Percentiles rank a stretch among this genome's conserved stretches.
phyloP scores from a whole-genome alignment of 1,140 invertebrate species.

The Zaprionus inermis region DNA sequence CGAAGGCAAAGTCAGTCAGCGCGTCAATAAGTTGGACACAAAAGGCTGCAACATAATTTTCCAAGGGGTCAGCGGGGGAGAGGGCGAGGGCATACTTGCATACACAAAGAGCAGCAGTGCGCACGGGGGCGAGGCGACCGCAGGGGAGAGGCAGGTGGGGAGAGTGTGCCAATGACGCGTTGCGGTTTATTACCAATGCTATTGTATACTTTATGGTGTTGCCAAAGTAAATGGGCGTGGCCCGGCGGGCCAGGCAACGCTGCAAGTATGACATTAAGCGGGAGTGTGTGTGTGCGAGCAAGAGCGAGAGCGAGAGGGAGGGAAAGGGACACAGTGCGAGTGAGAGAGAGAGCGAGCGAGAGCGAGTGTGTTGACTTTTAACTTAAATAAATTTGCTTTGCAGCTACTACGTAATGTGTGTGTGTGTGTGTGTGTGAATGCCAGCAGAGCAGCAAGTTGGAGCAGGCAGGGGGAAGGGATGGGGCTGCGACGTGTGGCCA shows the following conservation, averaged over 20 bases:
- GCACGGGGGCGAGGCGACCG: constrained; percentile 28
- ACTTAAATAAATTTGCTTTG: constrained; percentile 68
- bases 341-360: constrained; percentile 25
- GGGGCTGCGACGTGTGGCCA: constrained; percentile 5
- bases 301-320: constrained; percentile 15
- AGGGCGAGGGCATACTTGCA: constrained; percentile 6
- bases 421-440: constrained; percentile 24
- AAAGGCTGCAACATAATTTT: constrained; percentile 61
- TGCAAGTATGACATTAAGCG: constrained; percentile 58
- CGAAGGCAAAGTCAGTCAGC: constrained; percentile 53
- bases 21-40: constrained; percentile 64
- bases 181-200: constrained; percentile 72
- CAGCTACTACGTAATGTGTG: constrained; percentile 40
- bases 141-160: constrained; percentile 2
- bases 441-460: neutral
- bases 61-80: neutral
- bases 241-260: constrained; percentile 10
- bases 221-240: constrained; percentile 65
- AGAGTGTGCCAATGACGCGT: constrained; percentile 62
- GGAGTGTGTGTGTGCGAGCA: constrained; percentile 22
- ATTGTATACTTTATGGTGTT: constrained; percentile 71
- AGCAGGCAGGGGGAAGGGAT: neutral
- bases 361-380: constrained; percentile 52
- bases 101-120: constrained; percentile 47
- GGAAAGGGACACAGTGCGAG: constrained; percentile 8